phyloP scores from a whole-genome alignment of 2,888 invertebrate genomes.

The Crioceris asparagi region DNA sequence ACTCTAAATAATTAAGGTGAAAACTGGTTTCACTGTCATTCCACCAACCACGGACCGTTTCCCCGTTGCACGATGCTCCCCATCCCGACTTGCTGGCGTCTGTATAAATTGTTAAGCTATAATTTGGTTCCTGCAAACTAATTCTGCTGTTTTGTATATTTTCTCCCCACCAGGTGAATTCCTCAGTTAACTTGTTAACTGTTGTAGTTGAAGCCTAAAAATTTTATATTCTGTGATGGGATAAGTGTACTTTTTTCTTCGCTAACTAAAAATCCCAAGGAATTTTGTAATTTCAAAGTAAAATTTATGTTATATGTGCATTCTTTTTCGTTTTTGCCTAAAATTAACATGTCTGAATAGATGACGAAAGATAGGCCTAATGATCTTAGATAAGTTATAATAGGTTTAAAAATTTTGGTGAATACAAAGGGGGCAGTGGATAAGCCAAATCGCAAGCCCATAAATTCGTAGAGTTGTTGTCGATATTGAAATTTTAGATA shows the following conservation, averaged over 20 bases:
- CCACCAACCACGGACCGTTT: too few relatives aligned
- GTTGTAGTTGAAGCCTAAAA: too few relatives aligned
- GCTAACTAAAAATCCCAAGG: neutral
- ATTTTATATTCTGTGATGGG: too few relatives aligned
- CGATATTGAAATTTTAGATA: slow-evolving; percentile 1
- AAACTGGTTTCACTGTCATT: too few relatives aligned
- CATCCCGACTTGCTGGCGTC: too few relatives aligned
- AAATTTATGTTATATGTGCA: neutral
- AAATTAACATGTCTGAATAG: neutral
- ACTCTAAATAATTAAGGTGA: too few relatives aligned
- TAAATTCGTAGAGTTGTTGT: slow-evolving; percentile 1
- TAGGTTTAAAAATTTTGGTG: slow-evolving; percentile 1
- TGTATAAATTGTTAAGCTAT: too few relatives aligned
- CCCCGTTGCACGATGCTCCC: too few relatives aligned
- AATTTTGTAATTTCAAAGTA: neutral
- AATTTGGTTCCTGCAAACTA: too few relatives aligned
- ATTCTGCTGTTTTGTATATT: too few relatives aligned
- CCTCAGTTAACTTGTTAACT: too few relatives aligned
- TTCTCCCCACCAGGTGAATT: too few relatives aligned
- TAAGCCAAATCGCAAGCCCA: slow-evolving; percentile 3
- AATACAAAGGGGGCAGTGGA: slow-evolving; percentile 3
- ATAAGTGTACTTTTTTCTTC: neutral
- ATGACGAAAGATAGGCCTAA: neutral
- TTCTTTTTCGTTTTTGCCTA: neutral
- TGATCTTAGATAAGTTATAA: slow-evolving; percentile 3